Percentiles rank a stretch among this genome's conserved stretches.
Evolutionary conservation across 2,888 invertebrate genomes (phyloP).

Genomic region (Philereme vetulata): DNA sequence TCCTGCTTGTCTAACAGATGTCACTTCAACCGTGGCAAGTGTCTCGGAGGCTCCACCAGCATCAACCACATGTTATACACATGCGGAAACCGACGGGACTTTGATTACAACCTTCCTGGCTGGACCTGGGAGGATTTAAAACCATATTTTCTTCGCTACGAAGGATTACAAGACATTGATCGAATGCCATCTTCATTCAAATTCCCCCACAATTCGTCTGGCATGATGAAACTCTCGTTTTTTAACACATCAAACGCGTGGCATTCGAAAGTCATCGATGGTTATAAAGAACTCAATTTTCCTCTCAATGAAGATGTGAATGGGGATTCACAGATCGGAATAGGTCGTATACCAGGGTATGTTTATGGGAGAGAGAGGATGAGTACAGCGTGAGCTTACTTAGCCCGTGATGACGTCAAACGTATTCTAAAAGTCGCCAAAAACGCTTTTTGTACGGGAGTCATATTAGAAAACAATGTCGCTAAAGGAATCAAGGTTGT

Average conservation of each 20-base stretch:
- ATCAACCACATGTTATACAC: conserved; percentile 68
- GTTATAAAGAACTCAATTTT: conserved; percentile 36
- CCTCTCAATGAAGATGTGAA: conserved; percentile 56
- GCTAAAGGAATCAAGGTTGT: conserved; percentile 53
- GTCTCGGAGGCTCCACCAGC: conserved; percentile 66
- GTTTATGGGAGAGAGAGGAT: conserved; percentile 55
- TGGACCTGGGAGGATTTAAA: conserved; percentile 61
- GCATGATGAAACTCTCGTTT: conserved; percentile 51
- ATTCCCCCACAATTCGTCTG: conserved; percentile 59
- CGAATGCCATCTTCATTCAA: conserved; percentile 51
- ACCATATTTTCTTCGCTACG: conserved; percentile 62
- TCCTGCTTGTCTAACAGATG: conserved; percentile 60
- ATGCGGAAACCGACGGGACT: conserved; percentile 59
- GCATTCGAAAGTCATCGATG: conserved; percentile 51
- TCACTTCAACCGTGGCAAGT: conserved; percentile 59
- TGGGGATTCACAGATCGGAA: conserved; percentile 59
- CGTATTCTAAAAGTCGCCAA: conserved; percentile 49
- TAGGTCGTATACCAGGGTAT: conserved; percentile 53
- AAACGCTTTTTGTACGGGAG: conserved; percentile 50
- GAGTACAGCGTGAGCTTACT: conserved; percentile 58
- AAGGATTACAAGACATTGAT: conserved; percentile 52
- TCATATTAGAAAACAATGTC: conserved; percentile 53
- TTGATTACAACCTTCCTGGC: conserved; percentile 49
- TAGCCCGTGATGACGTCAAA: conserved; percentile 48
- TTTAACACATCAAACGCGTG: conserved; percentile 52